Percentiles rank a stretch among this genome's conserved stretches.
Conservation (phyloP, 2,888 invertebrate genomes). For the Orchesella flavescens region DNA sequence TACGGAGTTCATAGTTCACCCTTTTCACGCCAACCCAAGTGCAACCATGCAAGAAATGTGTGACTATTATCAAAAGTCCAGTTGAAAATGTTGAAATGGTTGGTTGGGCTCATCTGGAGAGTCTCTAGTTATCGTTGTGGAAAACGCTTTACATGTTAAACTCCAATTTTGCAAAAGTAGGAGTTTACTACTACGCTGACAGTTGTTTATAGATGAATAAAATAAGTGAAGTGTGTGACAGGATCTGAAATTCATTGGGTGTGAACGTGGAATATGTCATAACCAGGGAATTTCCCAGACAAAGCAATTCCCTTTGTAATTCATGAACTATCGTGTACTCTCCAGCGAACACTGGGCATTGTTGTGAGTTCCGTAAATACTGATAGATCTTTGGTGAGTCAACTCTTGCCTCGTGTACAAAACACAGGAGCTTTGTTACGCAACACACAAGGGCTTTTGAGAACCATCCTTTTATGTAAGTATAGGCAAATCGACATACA, state of each 20-base stretch:
- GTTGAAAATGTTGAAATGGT: background rate
- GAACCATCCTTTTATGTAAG: too few species aligned
- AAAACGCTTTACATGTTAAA: too few species aligned
- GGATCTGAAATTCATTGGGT: constrained; percentile 57
- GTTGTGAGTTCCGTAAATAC: background rate
- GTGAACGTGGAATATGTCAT: constrained; percentile 52
- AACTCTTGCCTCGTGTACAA: too few species aligned
- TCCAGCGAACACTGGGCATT: too few species aligned
- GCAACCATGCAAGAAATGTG: constrained; percentile 46
- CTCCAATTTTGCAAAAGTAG: too few species aligned
- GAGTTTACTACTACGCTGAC: too few species aligned
- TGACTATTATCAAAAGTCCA: constrained; percentile 39
- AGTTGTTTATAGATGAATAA: constrained; percentile 35
- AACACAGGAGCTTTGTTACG: too few species aligned
- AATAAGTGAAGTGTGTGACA: constrained; percentile 52
- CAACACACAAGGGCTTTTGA: too few species aligned
- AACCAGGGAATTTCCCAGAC: constrained; percentile 23
- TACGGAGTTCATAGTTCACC: background rate
- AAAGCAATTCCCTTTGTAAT: constrained; percentile 26
- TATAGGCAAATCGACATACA: too few species aligned
- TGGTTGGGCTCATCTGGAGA: background rate
- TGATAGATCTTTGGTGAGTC: background rate
- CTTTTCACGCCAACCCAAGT: constrained; percentile 8
- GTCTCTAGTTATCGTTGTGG: too few species aligned
- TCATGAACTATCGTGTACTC: background rate